Evolutionary conservation across 2,113 vertebrate species (phyloP).

Genomic region (Ailurus styani): DNA sequence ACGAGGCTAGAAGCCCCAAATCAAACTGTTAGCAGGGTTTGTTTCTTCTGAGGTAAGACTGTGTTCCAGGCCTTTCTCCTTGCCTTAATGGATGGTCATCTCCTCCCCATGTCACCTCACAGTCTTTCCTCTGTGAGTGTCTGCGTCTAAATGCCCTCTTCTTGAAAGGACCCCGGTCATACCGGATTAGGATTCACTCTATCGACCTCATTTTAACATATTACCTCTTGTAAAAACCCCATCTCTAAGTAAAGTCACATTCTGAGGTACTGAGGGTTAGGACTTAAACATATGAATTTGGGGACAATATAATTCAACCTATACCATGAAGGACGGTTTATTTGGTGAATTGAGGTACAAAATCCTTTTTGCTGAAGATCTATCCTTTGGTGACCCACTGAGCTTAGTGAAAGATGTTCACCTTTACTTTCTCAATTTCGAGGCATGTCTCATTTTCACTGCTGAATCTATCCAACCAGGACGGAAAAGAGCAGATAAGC

Average conservation of each 20-base stretch:
- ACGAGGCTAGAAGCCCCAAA: not conserved
- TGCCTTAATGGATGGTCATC: not conserved
- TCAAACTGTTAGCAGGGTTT: not conserved
- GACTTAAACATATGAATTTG: not conserved
- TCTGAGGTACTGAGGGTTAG: not conserved
- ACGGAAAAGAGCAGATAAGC: not conserved
- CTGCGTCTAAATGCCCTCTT: not conserved
- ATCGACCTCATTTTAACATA: not conserved
- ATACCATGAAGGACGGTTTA: not conserved
- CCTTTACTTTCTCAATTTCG: not conserved
- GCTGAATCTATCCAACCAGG: not conserved
- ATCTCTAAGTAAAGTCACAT: not conserved
- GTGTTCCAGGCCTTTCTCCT: not conserved
- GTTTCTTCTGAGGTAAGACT: not conserved
- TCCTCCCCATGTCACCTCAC: not conserved
- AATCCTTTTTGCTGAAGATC: not conserved
- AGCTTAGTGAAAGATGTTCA: not conserved
- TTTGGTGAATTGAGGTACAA: not conserved
- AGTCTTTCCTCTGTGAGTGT: not conserved
- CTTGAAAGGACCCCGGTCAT: not conserved
- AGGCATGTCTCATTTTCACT: not conserved
- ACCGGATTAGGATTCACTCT: not conserved
- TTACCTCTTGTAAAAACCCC: not conserved
- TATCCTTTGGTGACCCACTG: not conserved
- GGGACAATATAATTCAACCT: not conserved